phyloP scores from a whole-genome alignment of 2,888 invertebrate genomes.

The Amphipoea lucens region DNA sequence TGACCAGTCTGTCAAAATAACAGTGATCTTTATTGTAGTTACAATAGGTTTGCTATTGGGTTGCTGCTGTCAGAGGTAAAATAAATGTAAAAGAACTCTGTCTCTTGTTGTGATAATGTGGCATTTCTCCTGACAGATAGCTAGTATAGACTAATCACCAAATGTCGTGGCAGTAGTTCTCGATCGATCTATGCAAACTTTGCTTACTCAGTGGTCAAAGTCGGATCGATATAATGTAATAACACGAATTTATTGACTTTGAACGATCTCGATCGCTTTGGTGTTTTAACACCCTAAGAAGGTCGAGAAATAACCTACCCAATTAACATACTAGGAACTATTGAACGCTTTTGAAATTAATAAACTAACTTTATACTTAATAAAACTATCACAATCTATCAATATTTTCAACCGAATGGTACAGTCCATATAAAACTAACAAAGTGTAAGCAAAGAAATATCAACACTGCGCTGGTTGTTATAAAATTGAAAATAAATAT shows the following conservation, averaged over 20 bases:
- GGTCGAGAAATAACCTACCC: background rate
- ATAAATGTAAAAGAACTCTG: background rate
- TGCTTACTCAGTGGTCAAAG: background rate
- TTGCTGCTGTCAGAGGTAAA: background rate
- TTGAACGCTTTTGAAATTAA: background rate
- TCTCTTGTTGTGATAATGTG: background rate
- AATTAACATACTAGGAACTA: background rate
- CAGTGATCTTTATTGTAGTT: too few species aligned
- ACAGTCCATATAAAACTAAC: background rate
- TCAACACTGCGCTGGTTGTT: background rate
- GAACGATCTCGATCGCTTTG: background rate
- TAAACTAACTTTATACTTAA: background rate
- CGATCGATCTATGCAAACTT: background rate
- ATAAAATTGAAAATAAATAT: background rate
- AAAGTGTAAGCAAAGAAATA: background rate
- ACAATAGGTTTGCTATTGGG: too few species aligned
- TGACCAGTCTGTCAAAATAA: too few species aligned
- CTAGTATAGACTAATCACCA: background rate
- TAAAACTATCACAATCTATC: background rate
- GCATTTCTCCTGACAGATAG: background rate
- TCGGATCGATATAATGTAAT: background rate
- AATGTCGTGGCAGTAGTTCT: background rate
- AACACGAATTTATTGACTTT: background rate
- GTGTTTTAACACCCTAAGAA: too few species aligned
- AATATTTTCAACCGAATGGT: background rate